Evolutionary conservation across 2,797 vertebrate species (phyloP).

Genomic region (Saxicola maurus): DNA sequence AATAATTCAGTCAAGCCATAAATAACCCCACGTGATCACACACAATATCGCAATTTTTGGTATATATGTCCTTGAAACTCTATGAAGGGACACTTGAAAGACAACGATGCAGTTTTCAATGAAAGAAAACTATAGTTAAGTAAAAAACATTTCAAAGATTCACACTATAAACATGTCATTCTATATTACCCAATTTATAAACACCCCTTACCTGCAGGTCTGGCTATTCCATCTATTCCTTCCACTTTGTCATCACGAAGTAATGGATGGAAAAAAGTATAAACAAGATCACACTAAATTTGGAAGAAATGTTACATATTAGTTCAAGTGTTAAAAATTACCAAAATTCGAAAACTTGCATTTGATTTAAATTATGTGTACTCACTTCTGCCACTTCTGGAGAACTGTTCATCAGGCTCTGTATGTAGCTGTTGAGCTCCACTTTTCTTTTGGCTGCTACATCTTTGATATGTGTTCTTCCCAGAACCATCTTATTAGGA

Average conservation of each 20-base stretch:
- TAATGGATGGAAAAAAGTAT: conserved; percentile 97
- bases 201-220: conserved; percentile 73
- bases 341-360: background rate
- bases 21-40: background rate
- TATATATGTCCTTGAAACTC: background rate
- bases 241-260: conserved; percentile 93
- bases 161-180: background rate
- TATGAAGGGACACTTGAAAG: background rate
- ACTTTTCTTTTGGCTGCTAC: conserved; percentile 95
- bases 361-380: background rate
- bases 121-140: background rate
- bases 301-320: conserved; percentile 41
- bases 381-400: conserved; percentile 89
- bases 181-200: background rate
- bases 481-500: conserved; percentile 93
- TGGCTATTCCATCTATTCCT: conserved; percentile 81
- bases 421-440: conserved; percentile 93
- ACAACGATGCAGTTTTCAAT: background rate
- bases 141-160: background rate
- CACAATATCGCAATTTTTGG: background rate
- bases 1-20: background rate
- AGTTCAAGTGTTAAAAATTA: conserved; percentile 5
- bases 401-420: conserved; percentile 91
- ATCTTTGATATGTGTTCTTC: conserved; percentile 96
- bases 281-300: conserved; percentile 93